phyloP scores from a whole-genome alignment of 1,140 invertebrate genomes.

The Sinonovacula constricta region DNA sequence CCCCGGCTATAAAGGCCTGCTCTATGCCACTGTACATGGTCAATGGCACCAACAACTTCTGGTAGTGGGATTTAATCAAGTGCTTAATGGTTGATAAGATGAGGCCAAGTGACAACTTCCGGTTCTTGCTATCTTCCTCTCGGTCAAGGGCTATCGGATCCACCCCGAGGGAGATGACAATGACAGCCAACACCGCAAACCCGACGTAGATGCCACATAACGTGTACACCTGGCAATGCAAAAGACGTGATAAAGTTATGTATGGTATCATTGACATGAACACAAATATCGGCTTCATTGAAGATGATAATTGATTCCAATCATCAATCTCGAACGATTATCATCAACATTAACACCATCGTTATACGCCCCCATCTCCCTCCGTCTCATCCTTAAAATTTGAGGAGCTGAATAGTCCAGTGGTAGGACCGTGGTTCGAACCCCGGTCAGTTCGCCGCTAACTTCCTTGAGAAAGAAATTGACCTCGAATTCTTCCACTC shows the following conservation, averaged over 20 bases:
- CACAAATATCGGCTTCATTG: too few species aligned
- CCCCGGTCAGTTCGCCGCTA: too few species aligned
- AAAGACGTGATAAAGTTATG: neutral
- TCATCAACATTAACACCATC: neutral
- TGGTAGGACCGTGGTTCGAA: too few species aligned
- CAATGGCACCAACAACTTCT: constrained; percentile 94
- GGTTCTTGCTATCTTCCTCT: constrained; percentile 20
- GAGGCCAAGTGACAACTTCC: constrained; percentile 82
- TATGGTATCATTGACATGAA: too few species aligned
- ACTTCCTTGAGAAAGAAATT: too few species aligned
- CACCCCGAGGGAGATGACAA: constrained; percentile 90
- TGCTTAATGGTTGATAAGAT: constrained; percentile 93
- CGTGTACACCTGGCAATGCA: constrained; percentile 78
- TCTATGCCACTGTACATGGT: constrained; percentile 98
- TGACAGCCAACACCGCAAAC: constrained; percentile 89
- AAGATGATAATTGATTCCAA: neutral
- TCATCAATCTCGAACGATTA: neutral
- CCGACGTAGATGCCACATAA: constrained; percentile 92
- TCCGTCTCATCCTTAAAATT: neutral
- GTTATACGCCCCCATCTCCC: neutral
- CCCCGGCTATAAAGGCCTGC: constrained; percentile 96
- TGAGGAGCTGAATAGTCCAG: too few species aligned
- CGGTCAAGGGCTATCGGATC: constrained; percentile 81
- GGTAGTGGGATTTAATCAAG: constrained; percentile 85
- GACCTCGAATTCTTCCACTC: too few species aligned